Evolutionary conservation across 2,113 vertebrate species (phyloP).

Genomic region (Bettongia penicillata): DNA sequence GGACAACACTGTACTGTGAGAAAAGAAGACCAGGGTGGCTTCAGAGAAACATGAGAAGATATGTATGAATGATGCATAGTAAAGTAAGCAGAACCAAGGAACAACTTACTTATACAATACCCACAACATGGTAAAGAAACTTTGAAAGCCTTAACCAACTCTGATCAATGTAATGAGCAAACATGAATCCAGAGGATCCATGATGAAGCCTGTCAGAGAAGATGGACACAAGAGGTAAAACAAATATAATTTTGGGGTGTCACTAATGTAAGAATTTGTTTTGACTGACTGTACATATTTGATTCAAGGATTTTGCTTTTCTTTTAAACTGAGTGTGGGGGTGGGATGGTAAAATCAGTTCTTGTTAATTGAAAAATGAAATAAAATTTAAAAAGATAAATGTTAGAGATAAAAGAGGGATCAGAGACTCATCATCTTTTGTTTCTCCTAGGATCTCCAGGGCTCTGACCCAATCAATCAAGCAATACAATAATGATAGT

Average conservation of each 20-base stretch:
- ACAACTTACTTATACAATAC: too few relatives aligned
- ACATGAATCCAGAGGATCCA: not conserved
- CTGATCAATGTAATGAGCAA: not conserved
- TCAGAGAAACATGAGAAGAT: not conserved
- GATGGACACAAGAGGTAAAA: not conserved
- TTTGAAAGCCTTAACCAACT: not conserved
- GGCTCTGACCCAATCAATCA: too few relatives aligned
- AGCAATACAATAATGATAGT: too few relatives aligned
- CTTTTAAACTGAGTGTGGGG: not conserved
- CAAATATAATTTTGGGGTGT: not conserved
- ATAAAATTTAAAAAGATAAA: not conserved
- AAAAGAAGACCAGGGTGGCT: not conserved
- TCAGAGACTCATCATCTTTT: too few relatives aligned
- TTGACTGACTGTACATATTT: not conserved
- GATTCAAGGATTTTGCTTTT: not conserved
- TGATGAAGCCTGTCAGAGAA: not conserved
- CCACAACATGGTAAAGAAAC: not conserved
- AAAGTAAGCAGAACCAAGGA: not conserved
- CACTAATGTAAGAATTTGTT: not conserved
- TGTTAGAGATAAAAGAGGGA: too few relatives aligned
- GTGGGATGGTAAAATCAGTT: not conserved
- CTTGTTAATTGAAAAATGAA: not conserved
- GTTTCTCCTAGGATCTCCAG: too few relatives aligned
- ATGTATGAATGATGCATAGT: not conserved
- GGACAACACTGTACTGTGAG: not conserved